phyloP scores from a whole-genome alignment of 2,113 vertebrate species.

The Oplegnathus fasciatus region DNA sequence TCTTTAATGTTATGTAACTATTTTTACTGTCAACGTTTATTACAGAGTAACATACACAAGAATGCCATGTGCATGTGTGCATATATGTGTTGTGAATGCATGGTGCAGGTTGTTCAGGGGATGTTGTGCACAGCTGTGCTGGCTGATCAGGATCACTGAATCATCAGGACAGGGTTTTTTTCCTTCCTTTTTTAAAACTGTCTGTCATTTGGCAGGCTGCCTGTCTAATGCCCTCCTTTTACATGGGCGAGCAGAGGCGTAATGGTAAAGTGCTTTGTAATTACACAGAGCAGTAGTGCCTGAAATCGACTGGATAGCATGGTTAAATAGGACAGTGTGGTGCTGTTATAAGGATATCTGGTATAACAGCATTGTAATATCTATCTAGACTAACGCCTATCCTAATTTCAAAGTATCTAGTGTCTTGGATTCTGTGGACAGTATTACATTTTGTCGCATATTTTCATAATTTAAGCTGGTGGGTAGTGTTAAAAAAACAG shows the following conservation, averaged over 20 bases:
- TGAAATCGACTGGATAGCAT: conserved; percentile 50
- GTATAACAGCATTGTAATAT: background rate
- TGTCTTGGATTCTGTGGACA: background rate
- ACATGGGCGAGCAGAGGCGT: conserved; percentile 58
- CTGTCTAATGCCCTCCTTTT: conserved; percentile 64
- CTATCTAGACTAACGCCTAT: conserved; percentile 2
- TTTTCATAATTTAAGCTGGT: background rate
- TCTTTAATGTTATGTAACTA: conserved; percentile 38
- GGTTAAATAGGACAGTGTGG: conserved; percentile 34
- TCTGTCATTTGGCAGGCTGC: conserved; percentile 64
- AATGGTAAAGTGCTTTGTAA: conserved; percentile 68
- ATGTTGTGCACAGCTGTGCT: conserved; percentile 34
- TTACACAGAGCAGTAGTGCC: conserved; percentile 62
- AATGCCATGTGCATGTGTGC: conserved; percentile 24
- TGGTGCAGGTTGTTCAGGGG: conserved; percentile 17
- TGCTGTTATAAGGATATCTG: conserved; percentile 24
- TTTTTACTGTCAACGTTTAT: conserved; percentile 30
- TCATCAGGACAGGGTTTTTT: conserved; percentile 22
- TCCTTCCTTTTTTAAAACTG: conserved; percentile 31
- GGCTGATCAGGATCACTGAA: conserved; percentile 43
- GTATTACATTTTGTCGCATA: background rate
- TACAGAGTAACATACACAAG: conserved; percentile 17
- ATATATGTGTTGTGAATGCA: background rate
- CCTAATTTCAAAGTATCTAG: background rate
- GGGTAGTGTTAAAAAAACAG: background rate